Evolutionary conservation across 2,888 invertebrate species (phyloP).

Genomic region (Synergus itoensis): DNA sequence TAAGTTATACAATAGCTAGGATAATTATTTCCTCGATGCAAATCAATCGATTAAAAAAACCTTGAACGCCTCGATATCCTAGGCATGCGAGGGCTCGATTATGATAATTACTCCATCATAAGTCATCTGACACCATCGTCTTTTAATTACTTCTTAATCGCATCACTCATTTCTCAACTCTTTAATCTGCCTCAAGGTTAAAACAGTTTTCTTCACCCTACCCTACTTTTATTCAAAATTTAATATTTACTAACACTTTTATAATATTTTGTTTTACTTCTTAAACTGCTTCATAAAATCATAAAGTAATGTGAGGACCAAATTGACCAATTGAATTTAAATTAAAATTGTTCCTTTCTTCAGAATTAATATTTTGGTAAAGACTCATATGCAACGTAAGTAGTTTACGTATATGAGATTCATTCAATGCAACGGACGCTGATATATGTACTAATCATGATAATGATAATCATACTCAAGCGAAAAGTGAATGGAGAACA

Average conservation of each 20-base stretch:
- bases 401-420: background rate
- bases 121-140: slow-evolving; percentile 38
- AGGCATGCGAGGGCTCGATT: slow-evolving; percentile 65
- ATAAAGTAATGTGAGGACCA: too few species aligned
- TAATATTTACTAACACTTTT: too few species aligned
- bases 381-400: background rate
- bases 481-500: slow-evolving; percentile 32
- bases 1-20: slow-evolving; percentile 62
- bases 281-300: too few species aligned
- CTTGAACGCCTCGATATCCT: slow-evolving; percentile 62
- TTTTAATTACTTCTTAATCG: slow-evolving; percentile 43
- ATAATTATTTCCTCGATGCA: slow-evolving; percentile 70
- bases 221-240: background rate
- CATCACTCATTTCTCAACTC: slow-evolving; percentile 29
- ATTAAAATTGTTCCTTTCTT: too few species aligned
- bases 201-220: background rate
- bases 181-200: background rate
- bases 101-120: slow-evolving; percentile 58
- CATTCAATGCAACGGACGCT: slow-evolving; percentile 5
- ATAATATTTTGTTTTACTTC: too few species aligned
- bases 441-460: background rate
- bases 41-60: slow-evolving; percentile 64
- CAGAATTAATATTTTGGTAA: background rate
- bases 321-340: too few species aligned
- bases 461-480: background rate